Evolutionary conservation across 2,797 vertebrate species (phyloP), one percentile per base, ranked within the genome.

Genomic region (Sebastes trivittatus): DNA sequence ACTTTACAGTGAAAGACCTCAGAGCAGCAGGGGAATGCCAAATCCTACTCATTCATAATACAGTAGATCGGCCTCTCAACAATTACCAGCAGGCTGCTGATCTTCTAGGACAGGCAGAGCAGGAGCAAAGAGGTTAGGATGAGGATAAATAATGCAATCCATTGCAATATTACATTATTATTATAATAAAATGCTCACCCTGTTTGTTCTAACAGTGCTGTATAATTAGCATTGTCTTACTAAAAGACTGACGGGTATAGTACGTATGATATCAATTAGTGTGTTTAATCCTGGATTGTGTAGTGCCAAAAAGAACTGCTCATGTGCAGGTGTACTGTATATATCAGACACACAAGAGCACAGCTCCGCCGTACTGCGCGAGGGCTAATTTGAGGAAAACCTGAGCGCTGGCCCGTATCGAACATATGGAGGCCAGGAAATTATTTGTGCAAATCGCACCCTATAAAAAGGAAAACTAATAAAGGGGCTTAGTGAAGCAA

Each of bases 401-500:
- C 82, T 69, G 46, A 77, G 76, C 63, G 16, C 67, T 90, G 89
- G 90, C 87, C 86, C 83, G 62, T 89, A 81, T 83, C 77, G 61
- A 88, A 93, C 92, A 92, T 93, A 94, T 91, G 92, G 93, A 86
- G 78, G 79, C 73, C 68, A 71, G 88, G 78, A 92, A 91, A 92
- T 91, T 90, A 93, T 91, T 93, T 91, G 88, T 94, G 87, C 89
- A 94, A 94, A 93, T 93, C 58, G 13, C 67, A 90, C 64, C 78
- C 89, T 91, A 90, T 94, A 91, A 92, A 92, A 92, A 91, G 90
- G 91, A 93, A 91, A 94, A 93, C 87, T 87, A 94, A 94, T 93
- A 92, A 94, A 89, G 86, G 85, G 87, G 74, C 87, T 93, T 92
- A 93, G 91, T 88, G 92, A 92, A 88, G 88, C 92, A 89, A 84